Percentiles rank a stretch among this genome's conserved stretches.
These are phyloP conservation scores for Meloidogyne floridensis DNA, from an alignment of 1,140 invertebrate genomes.

Conservation along the genomic window DNA sequence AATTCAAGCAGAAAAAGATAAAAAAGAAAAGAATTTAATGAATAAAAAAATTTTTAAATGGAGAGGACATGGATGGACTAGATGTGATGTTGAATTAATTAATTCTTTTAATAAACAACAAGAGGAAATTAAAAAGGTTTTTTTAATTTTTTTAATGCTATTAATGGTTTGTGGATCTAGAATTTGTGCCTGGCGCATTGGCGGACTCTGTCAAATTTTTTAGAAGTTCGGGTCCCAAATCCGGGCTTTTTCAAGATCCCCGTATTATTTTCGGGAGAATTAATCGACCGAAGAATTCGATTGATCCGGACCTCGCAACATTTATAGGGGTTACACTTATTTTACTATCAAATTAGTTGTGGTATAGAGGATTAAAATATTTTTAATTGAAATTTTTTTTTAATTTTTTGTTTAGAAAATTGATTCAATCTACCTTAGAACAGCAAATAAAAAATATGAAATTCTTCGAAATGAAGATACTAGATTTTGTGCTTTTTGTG, in stretches of 20 bases:
- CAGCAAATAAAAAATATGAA: slow-evolving; percentile 35
- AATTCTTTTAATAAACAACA: slow-evolving; percentile 51
- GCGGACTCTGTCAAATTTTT: no score
- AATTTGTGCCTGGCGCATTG: no score
- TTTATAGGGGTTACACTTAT: no score
- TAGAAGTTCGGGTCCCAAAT: no score
- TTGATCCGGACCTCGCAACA: no score
- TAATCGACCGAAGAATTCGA: no score
- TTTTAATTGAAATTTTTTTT: slow-evolving; percentile 5
- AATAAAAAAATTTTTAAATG: slow-evolving; percentile 37
- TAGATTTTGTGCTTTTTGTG: slow-evolving; percentile 87
- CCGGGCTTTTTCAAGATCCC: no score
- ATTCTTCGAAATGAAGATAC: slow-evolving; percentile 75
- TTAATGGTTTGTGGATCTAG: no score
- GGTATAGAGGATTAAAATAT: no score
- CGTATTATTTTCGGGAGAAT: no score
- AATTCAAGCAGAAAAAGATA: slow-evolving; percentile 18
- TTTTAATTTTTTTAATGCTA: no score
- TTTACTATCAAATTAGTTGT: no score
- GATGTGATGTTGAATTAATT: slow-evolving; percentile 51
- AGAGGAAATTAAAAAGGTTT: slow-evolving; percentile 41
- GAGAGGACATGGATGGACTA: slow-evolving; percentile 76
- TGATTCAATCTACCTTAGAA: slow-evolving; percentile 75
- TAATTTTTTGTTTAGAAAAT: slow-evolving; percentile 72
- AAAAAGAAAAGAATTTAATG: neutral